phyloP scores from a whole-genome alignment of 2,797 vertebrate species.

The Clarias pachynema region DNA sequence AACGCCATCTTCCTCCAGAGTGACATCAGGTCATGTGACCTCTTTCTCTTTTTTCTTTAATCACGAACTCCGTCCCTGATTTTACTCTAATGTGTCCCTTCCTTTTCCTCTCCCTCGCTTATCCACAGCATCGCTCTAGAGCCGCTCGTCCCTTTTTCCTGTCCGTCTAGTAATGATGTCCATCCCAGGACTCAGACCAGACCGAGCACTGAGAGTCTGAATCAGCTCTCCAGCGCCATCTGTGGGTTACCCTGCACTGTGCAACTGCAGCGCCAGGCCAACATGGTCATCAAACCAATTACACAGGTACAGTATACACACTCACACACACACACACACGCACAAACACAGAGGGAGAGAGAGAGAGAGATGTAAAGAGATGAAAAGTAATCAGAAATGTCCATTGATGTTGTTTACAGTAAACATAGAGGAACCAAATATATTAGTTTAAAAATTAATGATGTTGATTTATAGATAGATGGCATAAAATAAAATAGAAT shows the following conservation, averaged over 20 bases:
- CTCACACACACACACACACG: neutral
- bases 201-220: neutral
- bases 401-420: neutral
- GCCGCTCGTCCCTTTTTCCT: constrained; percentile 35
- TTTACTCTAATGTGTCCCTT: too few species aligned
- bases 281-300: constrained; percentile 51
- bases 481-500: too few species aligned
- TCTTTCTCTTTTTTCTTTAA: neutral
- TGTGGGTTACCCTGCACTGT: constrained; percentile 50
- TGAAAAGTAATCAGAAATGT: neutral
- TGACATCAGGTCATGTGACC: constrained; percentile 58
- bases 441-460: too few species aligned
- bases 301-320: constrained; percentile 40
- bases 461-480: too few species aligned
- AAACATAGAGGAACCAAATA: neutral
- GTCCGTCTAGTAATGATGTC: constrained; percentile 7
- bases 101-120: neutral
- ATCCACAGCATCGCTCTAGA: constrained; percentile 49
- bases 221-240: constrained; percentile 53
- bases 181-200: neutral
- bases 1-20: constrained; percentile 57
- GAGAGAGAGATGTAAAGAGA: neutral
- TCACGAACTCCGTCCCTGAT: neutral
- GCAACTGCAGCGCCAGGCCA: constrained; percentile 47
- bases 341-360: neutral